A percentile compares a stretch with the other conserved stretches of the same genome.
phyloP scores from a whole-genome alignment of 2,888 invertebrate genomes.

The Lycia hirtaria region DNA sequence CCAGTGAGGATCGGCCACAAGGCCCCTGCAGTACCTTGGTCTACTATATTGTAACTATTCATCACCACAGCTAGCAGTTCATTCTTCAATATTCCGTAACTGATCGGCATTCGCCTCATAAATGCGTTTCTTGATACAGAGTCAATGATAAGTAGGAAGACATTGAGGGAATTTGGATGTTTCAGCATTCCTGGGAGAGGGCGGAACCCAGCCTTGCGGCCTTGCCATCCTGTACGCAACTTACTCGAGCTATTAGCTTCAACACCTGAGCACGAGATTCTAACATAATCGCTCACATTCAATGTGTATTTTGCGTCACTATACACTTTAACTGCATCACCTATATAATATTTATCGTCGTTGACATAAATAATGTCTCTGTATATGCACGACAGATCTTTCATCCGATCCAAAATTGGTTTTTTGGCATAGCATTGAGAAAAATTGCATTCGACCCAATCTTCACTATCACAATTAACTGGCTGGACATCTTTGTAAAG shows the following conservation, averaged over 20 bases:
- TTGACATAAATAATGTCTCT: conserved; percentile 51
- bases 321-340: conserved; percentile 54
- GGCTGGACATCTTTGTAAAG: conserved; percentile 88
- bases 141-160: conserved; percentile 94
- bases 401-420: conserved; percentile 41
- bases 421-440: conserved; percentile 51
- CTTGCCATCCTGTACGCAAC: conserved; percentile 53
- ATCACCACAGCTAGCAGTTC: conserved; percentile 40
- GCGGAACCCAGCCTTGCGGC: conserved; percentile 59
- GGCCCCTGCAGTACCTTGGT: conserved; percentile 95
- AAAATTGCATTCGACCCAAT: conserved; percentile 91
- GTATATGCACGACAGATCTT: conserved; percentile 48
- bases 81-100: conserved; percentile 88
- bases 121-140: conserved; percentile 94
- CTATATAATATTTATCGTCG: conserved; percentile 42
- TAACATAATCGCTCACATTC: conserved; percentile 88
- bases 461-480: conserved; percentile 87
- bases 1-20: too few relatives aligned
- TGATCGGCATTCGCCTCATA: conserved; percentile 91
- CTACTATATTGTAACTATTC: conserved; percentile 89
- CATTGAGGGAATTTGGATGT: conserved; percentile 75
- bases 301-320: conserved; percentile 87
- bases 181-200: conserved; percentile 27
- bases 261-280: conserved; percentile 82
- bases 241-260: conserved; percentile 49